Evolutionary conservation across 2,797 vertebrate genomes (phyloP), one percentile per base, ranked within the genome.

Genomic region (Hemitrygon akajei): DNA sequence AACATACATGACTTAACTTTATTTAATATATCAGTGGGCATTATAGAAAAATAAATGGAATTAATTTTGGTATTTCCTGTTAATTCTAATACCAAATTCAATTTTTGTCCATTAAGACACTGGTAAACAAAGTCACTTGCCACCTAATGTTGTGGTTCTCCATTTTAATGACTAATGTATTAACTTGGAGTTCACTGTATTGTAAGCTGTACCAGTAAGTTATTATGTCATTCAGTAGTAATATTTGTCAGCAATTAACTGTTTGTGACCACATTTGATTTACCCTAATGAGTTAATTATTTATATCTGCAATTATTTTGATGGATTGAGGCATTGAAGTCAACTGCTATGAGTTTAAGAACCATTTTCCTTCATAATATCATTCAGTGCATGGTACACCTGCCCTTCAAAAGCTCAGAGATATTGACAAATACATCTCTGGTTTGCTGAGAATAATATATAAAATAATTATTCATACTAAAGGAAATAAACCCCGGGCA

Each of bases 401-500:
- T 37, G 34, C 16, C 22, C 3, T 37, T 3, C 34, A 71, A 71
- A 76, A 27, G 27, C 60, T 18, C 7, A 3, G 34, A n/a, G 77
- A 79, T 69, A 89, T 37, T 89, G 37, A 69, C 60, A 69, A 6
- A 93, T n/a, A 56, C 7, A 56, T 47, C 89, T 20, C 37, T 14
- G 25, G 18, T 16, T 40, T 93, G 2, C 11, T 75, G 37, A 25
- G 47, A 3, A 69, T 56, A 76, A 76, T 56, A 56, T 47, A 76
- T 1, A 56, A 75, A 40, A 76, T 40, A 20, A 93, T 76, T 92
- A 92, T 92, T 75, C 22, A n/a, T 56, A 40, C 0, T 25, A 76
- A 75, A 75, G 25, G 40, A 93, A 93, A 20, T 93, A 76, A 47
- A 56, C 73, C 91, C 69, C 40, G 93, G n/a, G 40, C 40, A 93